These are phyloP conservation scores for Hapalemur alaotrensis DNA, from an alignment of 2,797 vertebrate species.

Conservation along the genomic window DNA sequence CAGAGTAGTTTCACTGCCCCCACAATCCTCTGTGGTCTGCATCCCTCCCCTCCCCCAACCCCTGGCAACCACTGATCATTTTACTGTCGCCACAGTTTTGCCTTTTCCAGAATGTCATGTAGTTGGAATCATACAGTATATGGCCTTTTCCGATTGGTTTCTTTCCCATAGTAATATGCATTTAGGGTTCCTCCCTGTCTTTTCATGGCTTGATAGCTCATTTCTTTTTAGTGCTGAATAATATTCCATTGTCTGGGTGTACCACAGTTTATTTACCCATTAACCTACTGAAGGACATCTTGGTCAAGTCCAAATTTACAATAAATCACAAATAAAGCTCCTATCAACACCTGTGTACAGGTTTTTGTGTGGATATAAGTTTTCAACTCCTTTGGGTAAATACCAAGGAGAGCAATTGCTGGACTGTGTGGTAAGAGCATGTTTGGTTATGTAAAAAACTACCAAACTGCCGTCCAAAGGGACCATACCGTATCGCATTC, in stretches of 20 bases:
- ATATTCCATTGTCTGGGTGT: not conserved
- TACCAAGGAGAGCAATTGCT: not conserved
- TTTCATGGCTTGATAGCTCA: not conserved
- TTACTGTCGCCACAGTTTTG: not conserved
- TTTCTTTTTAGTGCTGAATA: not conserved
- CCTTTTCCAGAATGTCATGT: not conserved
- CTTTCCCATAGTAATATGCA: not conserved
- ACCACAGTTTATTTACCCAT: not conserved
- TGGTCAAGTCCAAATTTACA: not conserved
- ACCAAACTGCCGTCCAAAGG: not conserved
- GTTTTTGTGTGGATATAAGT: not conserved
- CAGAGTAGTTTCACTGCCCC: not conserved
- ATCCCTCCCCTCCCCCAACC: not conserved
- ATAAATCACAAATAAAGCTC: slow-evolving; percentile 29
- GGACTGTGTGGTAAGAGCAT: not conserved
- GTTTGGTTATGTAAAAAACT: slow-evolving; percentile 2
- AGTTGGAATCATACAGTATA: not conserved
- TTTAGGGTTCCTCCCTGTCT: not conserved
- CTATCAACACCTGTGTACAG: not conserved
- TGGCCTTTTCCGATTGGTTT: not conserved
- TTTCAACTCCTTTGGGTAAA: not conserved
- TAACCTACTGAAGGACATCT: not conserved
- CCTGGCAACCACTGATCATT: not conserved
- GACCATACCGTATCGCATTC: not conserved
- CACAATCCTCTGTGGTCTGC: not conserved